These are phyloP conservation scores for Sympetrum striolatum DNA, from an alignment of 2,888 invertebrate genomes.

Conservation along the genomic window DNA sequence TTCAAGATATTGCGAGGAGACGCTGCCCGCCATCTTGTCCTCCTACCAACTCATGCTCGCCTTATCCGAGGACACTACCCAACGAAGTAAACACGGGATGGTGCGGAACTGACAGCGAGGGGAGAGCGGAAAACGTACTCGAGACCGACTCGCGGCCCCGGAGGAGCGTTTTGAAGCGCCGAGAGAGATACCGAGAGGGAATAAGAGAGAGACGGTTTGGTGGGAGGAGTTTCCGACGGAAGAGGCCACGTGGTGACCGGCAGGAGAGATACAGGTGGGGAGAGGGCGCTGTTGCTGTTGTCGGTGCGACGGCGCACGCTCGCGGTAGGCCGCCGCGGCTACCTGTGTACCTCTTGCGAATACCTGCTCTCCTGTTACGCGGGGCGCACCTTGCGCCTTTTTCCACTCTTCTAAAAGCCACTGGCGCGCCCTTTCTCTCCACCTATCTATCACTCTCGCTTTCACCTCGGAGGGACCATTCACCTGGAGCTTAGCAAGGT, in stretches of 20 bases:
- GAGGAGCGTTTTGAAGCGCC: neutral
- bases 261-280: neutral
- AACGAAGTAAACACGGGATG: conserved; percentile 8
- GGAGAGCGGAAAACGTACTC: neutral
- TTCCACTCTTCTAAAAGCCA: conserved; percentile 32
- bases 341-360: neutral
- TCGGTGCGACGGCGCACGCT: neutral
- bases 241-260: no score
- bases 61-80: neutral
- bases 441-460: neutral
- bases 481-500: neutral
- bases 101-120: neutral
- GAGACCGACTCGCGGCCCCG: neutral
- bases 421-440: neutral
- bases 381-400: conserved; percentile 39
- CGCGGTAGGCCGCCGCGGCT: neutral
- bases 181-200: neutral
- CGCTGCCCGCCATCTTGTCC: neutral
- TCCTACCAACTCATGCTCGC: neutral
- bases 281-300: neutral
- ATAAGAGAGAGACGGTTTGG: neutral
- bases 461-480: neutral
- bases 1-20: neutral
- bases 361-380: neutral
- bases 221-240: neutral